Evolutionary conservation across 2,113 vertebrate species (phyloP), one percentile per base, ranked within the genome.

Genomic region (Sinocyclocheilus anshuiensis): DNA sequence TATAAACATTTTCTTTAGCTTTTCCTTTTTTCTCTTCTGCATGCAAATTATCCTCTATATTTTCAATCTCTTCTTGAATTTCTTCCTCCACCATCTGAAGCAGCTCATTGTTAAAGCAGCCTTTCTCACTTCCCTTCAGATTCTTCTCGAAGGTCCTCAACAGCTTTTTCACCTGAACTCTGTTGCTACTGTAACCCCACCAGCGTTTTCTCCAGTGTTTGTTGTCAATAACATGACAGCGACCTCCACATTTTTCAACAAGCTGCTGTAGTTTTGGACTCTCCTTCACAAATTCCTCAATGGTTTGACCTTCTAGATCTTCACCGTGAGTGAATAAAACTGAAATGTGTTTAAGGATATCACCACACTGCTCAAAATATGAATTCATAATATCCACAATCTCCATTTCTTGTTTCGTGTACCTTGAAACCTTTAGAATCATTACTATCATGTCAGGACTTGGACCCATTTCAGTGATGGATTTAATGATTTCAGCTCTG

Each of bases 311-410:
- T 5, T 87, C 53, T 2, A 88, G 85, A 24, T 88, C 4, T 45
- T 90, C 85, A 45, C 86, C 87, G 16, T 84, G 80, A 39, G 89
- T 90, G 83, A 86, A 88, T 15, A 90, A 81, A 29, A 90, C n/a
- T 8, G 71, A 24, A 6, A 39, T 33, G 36, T 88, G 74, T 24
- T 48, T 89, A 4, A 87, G 53, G 6, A 75, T 65, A 11, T 86
- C 59, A 15, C 83, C 87, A 59, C 86, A 88, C 65, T 74, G 15
- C 16, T 42, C 71, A 39, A 36, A 74, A 74, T 74, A 74, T 22
- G 29, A 20, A 20, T 39, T 22, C 7, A 74, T 39, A 39, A 20
- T 74, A 74, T 74, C 36, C 9, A 74, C 29, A 42, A 74, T 74
- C 29, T 36, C 71, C 71, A 39, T 74, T 74, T 42, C 18, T 42